Conservation (phyloP, 2,888 invertebrate species). For the Idaea aversata region DNA sequence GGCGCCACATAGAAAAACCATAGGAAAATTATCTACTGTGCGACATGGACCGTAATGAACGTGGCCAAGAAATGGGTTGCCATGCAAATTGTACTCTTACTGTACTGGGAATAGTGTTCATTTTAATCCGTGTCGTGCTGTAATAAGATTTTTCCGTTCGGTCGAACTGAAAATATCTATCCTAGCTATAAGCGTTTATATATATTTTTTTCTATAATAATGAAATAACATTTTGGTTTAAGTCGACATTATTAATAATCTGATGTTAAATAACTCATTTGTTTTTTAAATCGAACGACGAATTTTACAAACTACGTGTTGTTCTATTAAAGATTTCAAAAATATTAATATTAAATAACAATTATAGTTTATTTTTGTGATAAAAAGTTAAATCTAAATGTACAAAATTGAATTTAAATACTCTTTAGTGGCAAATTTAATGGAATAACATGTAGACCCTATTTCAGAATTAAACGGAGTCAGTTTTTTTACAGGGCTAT, state of each 20-base stretch:
- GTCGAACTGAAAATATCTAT: conserved; percentile 11
- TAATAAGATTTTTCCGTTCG: neutral
- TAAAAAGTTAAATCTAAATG: conserved; percentile 5
- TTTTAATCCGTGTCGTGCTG: neutral
- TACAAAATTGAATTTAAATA: conserved; percentile 15
- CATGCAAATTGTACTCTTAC: neutral
- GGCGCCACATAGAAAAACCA: conserved; percentile 20
- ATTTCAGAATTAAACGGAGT: neutral
- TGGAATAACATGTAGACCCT: conserved; percentile 57
- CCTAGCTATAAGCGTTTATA: conserved; percentile 19
- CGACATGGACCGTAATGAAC: neutral
- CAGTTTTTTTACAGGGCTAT: too few species aligned
- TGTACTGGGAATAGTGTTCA: neutral
- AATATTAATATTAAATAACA: neutral
- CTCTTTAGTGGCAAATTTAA: conserved; percentile 36
- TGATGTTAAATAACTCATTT: conserved; percentile 33
- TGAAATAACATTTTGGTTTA: conserved; percentile 22
- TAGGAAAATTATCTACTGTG: conserved; percentile 12
- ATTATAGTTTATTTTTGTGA: conserved; percentile 11
- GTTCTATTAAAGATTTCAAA: conserved; percentile 48
- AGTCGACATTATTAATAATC: conserved; percentile 18
- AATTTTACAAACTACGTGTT: conserved; percentile 65
- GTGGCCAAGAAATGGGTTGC: neutral
- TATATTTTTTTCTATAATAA: conserved; percentile 18
- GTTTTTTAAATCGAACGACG: conserved; percentile 53